Evolutionary conservation across 2,797 vertebrate species (phyloP).

Genomic region (Schizothorax lantsangensis): DNA sequence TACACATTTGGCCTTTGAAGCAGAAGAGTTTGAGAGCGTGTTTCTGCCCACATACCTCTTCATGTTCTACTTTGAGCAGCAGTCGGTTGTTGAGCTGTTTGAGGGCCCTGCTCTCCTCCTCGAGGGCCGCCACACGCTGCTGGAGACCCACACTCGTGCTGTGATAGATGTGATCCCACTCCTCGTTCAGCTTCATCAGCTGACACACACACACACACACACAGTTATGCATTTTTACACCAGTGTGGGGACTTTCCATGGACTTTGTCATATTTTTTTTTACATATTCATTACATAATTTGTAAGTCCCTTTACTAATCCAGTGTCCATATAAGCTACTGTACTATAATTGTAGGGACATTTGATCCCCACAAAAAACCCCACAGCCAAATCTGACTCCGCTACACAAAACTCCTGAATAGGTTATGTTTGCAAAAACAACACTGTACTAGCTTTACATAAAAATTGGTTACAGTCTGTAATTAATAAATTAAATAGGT

Average conservation of each 20-base stretch:
- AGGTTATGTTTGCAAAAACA: background rate
- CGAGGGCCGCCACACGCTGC: constrained; percentile 72
- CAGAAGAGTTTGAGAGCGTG: background rate
- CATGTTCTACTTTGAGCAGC: constrained; percentile 80
- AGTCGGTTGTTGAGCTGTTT: constrained; percentile 78
- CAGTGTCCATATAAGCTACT: background rate
- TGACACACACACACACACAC: constrained; percentile 62
- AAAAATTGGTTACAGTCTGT: too few species aligned
- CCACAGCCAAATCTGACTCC: background rate
- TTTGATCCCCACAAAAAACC: background rate
- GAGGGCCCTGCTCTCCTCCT: constrained; percentile 74
- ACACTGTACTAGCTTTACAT: background rate
- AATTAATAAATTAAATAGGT: too few species aligned
- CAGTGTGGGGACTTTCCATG: background rate
- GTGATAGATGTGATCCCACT: constrained; percentile 85
- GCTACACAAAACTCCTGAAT: background rate
- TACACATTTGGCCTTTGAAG: background rate
- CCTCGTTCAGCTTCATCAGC: constrained; percentile 86
- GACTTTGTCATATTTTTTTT: background rate
- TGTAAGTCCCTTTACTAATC: background rate
- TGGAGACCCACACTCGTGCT: constrained; percentile 76
- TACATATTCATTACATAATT: background rate
- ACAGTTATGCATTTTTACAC: background rate
- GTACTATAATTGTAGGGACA: background rate
- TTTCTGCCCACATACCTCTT: constrained; percentile 73